These are phyloP conservation scores for Philhelius pedissequus DNA, from an alignment of 2,888 invertebrate genomes.

Conservation along the genomic window DNA sequence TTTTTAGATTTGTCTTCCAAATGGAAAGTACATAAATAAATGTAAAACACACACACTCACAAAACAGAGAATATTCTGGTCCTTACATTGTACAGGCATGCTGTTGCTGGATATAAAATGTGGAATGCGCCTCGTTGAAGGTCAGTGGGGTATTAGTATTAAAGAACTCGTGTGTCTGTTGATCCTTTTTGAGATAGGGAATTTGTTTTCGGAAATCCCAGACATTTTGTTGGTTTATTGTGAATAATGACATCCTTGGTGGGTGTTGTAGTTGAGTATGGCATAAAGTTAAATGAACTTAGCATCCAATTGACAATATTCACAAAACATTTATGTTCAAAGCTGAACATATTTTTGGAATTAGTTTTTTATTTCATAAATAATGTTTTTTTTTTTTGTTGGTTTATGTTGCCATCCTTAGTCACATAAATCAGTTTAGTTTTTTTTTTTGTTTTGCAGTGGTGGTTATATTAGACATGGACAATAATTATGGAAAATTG, in stretches of 20 bases:
- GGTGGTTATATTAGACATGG: too few relatives aligned
- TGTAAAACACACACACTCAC: neutral
- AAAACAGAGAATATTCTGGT: neutral
- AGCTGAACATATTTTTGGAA: neutral
- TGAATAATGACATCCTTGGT: neutral
- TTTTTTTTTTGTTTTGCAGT: too few relatives aligned
- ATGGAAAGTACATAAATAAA: neutral
- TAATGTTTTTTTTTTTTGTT: neutral
- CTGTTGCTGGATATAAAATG: neutral
- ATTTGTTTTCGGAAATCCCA: neutral
- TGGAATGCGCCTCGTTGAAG: neutral
- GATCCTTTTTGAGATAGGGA: neutral
- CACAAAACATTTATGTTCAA: neutral
- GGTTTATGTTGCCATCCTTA: neutral
- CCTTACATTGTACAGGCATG: neutral
- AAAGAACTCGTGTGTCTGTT: neutral
- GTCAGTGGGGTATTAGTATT: neutral
- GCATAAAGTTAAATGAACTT: constrained; percentile 1
- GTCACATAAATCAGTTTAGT: neutral
- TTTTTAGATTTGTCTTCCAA: neutral
- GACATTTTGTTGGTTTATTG: neutral
- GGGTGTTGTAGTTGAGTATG: neutral
- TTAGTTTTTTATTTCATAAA: neutral
- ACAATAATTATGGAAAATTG: too few relatives aligned
- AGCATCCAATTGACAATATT: neutral